Conservation (phyloP, 2,888 invertebrate genomes). For the Phaedon cochleariae region DNA sequence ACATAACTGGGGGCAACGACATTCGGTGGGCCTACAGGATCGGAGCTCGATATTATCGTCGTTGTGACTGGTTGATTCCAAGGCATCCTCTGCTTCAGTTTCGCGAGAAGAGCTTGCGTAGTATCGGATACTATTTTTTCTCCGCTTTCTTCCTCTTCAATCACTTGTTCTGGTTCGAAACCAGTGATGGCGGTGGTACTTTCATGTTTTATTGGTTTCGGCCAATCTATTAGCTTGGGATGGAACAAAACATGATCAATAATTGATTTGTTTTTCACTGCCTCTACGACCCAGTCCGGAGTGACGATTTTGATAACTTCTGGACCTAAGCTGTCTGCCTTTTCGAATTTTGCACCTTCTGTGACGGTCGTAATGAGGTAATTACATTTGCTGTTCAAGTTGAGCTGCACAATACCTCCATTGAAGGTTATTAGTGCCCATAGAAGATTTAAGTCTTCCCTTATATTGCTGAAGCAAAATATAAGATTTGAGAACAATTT, state of each 20-base stretch:
- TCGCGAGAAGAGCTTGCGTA: slow-evolving; percentile 76
- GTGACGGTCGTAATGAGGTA: slow-evolving; percentile 84
- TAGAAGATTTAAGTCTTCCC: slow-evolving; percentile 77
- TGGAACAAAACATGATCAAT: slow-evolving; percentile 79
- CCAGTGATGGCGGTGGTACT: slow-evolving; percentile 65
- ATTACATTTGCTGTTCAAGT: slow-evolving; percentile 78
- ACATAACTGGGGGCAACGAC: slow-evolving; percentile 58
- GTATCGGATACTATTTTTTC: slow-evolving; percentile 66
- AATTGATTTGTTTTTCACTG: slow-evolving; percentile 72
- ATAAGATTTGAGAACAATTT: slow-evolving; percentile 80
- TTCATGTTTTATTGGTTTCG: slow-evolving; percentile 54
- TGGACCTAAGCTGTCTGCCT: slow-evolving; percentile 67
- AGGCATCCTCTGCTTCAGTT: slow-evolving; percentile 80
- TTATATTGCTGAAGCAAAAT: slow-evolving; percentile 81
- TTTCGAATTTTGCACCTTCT: slow-evolving; percentile 77
- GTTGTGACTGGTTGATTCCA: slow-evolving; percentile 74
- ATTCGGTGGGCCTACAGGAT: slow-evolving; percentile 54
- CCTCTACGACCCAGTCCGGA: slow-evolving; percentile 91
- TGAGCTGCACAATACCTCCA: slow-evolving; percentile 82
- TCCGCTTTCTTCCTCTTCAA: slow-evolving; percentile 60
- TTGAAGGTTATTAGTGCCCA: slow-evolving; percentile 88
- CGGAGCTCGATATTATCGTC: slow-evolving; percentile 44
- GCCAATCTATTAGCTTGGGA: slow-evolving; percentile 77
- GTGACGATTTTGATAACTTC: slow-evolving; percentile 79
- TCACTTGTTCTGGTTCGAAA: slow-evolving; percentile 61